Evolutionary conservation across 1,140 invertebrate genomes (phyloP).

Genomic region (Campoletis sonorensis): DNA sequence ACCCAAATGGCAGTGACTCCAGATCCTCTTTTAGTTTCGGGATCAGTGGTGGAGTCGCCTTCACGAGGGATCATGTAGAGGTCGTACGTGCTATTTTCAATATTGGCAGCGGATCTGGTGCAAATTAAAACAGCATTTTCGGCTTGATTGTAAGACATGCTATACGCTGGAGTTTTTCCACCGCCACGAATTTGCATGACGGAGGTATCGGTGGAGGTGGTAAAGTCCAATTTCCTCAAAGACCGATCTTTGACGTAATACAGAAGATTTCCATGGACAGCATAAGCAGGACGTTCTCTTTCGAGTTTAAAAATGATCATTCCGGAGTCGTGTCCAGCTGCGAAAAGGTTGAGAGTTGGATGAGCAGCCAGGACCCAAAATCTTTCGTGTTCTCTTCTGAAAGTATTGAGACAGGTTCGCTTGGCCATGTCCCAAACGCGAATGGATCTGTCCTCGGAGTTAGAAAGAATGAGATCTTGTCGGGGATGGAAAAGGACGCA

Average conservation of each 20-base stretch:
- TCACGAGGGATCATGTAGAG: conserved; percentile 91
- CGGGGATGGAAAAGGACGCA: conserved; percentile 98
- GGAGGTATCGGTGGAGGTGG: conserved; percentile 92
- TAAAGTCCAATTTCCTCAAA: conserved; percentile 94
- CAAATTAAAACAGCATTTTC: conserved; percentile 93
- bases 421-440: conserved; percentile 99
- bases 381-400: conserved; percentile 95
- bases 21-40: conserved; percentile 89
- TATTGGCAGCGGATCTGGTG: conserved; percentile 83
- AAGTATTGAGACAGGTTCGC: conserved; percentile 96
- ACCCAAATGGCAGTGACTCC: conserved; percentile 98
- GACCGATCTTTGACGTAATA: conserved; percentile 98
- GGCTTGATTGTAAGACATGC: conserved; percentile 98
- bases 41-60: conserved; percentile 75
- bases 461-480: conserved; percentile 97
- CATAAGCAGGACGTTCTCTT: conserved; percentile 96
- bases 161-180: conserved; percentile 84
- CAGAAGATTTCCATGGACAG: conserved; percentile 93
- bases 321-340: conserved; percentile 97
- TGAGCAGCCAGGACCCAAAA: conserved; percentile 98
- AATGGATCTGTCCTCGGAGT: conserved; percentile 99
- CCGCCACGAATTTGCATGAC: conserved; percentile 95
- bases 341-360: conserved; percentile 90
- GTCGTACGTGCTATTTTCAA: conserved; percentile 97
- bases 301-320: conserved; percentile 92